These are phyloP conservation scores for Dufourea novaeangliae DNA, from an alignment of 1,140 invertebrate species.

Conservation along the genomic window DNA sequence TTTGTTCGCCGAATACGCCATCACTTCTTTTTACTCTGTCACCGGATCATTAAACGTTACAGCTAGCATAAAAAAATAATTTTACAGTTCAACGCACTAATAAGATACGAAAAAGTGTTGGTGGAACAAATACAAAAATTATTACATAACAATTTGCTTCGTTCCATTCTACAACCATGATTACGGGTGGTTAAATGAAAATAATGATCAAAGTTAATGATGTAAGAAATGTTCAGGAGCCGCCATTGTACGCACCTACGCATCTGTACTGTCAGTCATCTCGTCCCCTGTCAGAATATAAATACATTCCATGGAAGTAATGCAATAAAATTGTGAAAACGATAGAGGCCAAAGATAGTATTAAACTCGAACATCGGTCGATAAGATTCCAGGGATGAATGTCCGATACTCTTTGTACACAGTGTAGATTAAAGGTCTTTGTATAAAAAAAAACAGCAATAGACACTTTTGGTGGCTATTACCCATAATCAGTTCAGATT, in stretches of 20 bases:
- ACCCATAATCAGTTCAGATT: no score
- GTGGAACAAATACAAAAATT: background rate
- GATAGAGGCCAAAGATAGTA: no score
- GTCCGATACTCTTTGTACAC: no score
- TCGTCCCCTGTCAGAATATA: background rate
- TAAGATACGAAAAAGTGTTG: background rate
- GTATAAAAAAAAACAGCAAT: no score
- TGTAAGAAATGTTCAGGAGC: background rate
- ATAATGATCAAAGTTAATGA: background rate
- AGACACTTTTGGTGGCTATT: no score
- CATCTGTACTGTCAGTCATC: background rate
- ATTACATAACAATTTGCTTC: background rate
- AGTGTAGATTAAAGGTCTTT: no score
- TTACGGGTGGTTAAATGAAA: background rate
- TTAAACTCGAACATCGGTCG: no score
- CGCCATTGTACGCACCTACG: background rate
- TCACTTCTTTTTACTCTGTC: background rate
- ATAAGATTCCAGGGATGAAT: no score
- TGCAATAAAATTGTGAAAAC: no score
- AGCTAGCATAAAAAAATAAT: slow-evolving; percentile 4
- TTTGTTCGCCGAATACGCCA: background rate
- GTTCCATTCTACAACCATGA: background rate
- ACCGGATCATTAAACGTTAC: background rate
- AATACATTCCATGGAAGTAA: no score
- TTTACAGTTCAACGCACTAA: background rate